Base-by-base conservation (phyloP, 1,140 invertebrate genomes). In the Drosophila ercepeae region DNA sequence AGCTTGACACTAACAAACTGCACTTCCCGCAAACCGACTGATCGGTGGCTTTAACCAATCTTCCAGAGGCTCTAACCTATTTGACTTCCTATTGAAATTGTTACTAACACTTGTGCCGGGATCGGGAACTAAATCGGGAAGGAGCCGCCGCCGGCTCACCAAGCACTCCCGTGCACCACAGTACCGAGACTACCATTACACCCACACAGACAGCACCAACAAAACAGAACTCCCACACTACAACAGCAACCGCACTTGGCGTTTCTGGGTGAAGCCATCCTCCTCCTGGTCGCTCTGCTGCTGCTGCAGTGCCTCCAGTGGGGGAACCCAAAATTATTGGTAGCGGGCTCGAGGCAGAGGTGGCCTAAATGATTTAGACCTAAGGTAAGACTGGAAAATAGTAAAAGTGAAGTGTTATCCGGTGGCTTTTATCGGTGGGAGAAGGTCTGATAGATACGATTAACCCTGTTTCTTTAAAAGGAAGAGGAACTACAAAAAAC, bases 31-130 rank as follows among this genome's bases (percentile, higher is more conserved):
- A 69, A 14, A 13, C 58, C 39, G 57, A 32, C 9, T 32, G 3
- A 32, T n/a, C 61, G 73, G 68, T 71, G 48, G 53, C 63, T 64
- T 51, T 67, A 77, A 73, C 51, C 61, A 67, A 49, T 69, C 55
- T 90, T 89, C 70, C 89, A 90, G 89, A 86, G 63, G 89, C 48
- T 65, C 71, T 86, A 86, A 88, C 78, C 72, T 57, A 39, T 49
- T 90, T 78, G 81, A 75, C 57, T 77, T 76, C 71, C 58, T 90
- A 67, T 52, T 83, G 77, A 90, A 90, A 90, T 68, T 90, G 77
- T 89, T 90, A 90, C 89, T 90, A 90, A 90, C 89, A 49, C 57
- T 71, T 32, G 34, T 74, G 81, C 77, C 81, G 58, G 75, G 78
- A 61, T 34, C 51, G 58, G 61, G 58, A 61, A 42, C 42, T 36